phyloP scores from a whole-genome alignment of 2,797 vertebrate species.

The Gymnodraco acuticeps region DNA sequence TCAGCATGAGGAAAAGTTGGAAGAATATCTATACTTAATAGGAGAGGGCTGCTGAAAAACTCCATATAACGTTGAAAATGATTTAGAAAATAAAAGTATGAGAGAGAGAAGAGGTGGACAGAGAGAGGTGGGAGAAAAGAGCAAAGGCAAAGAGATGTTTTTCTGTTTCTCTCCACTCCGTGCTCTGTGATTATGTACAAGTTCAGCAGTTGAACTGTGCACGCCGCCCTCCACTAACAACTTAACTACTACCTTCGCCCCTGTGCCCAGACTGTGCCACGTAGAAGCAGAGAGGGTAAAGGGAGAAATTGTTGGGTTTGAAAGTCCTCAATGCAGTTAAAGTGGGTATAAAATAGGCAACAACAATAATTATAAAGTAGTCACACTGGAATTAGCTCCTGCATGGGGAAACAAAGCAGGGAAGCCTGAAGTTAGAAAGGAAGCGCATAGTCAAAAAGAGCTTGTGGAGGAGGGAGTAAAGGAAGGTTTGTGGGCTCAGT shows the following conservation, averaged over 20 bases:
- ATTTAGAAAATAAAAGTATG: slow-evolving; percentile 41
- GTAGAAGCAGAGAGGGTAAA: slow-evolving; percentile 38
- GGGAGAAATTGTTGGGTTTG: slow-evolving; percentile 62
- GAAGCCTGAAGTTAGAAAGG: not conserved
- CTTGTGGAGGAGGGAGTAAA: slow-evolving; percentile 16
- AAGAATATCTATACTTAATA: slow-evolving; percentile 15
- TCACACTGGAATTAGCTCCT: slow-evolving; percentile 18
- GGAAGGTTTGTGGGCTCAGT: slow-evolving; percentile 4
- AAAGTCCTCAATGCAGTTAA: slow-evolving; percentile 26
- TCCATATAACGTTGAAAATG: not conserved
- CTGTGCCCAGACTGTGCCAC: slow-evolving; percentile 56
- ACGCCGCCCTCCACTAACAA: slow-evolving; percentile 57
- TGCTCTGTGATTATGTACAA: slow-evolving; percentile 66
- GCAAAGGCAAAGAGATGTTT: slow-evolving; percentile 28
- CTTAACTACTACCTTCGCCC: slow-evolving; percentile 71
- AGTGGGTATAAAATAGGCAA: slow-evolving; percentile 48
- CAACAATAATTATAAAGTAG: slow-evolving; percentile 42
- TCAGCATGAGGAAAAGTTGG: not conserved
- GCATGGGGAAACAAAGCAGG: slow-evolving; percentile 25
- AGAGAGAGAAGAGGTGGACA: slow-evolving; percentile 28
- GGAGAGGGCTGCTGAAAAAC: slow-evolving; percentile 21
- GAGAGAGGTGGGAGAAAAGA: slow-evolving; percentile 43
- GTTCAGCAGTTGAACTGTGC: slow-evolving; percentile 59
- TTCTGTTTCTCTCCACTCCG: slow-evolving; percentile 24
- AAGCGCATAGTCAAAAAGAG: not conserved